phyloP scores from a whole-genome alignment of 1,140 invertebrate species.

The Heterodera carotae region DNA sequence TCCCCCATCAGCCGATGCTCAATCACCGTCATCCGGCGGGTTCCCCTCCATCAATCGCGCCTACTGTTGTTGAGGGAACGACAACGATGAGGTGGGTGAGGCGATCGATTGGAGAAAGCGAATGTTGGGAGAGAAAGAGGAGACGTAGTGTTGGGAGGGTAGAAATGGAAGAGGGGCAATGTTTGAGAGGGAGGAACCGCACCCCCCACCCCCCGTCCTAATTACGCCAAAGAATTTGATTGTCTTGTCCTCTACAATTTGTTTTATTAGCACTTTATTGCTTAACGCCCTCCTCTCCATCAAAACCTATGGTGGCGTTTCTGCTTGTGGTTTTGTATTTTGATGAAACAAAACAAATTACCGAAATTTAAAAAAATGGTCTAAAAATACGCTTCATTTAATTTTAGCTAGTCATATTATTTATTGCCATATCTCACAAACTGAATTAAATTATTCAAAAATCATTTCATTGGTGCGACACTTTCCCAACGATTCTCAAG shows the following conservation, averaged over 20 bases:
- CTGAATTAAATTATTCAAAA: too few relatives aligned
- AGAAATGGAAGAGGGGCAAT: neutral
- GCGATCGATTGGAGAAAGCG: neutral
- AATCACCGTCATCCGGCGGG: neutral
- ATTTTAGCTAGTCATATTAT: too few relatives aligned
- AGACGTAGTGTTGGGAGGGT: neutral
- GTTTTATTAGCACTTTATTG: slow-evolving; percentile 1
- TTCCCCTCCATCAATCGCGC: neutral
- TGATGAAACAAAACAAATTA: too few relatives aligned
- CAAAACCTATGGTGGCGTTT: too few relatives aligned
- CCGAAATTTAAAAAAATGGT: too few relatives aligned
- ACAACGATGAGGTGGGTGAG: neutral
- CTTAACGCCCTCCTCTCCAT: neutral
- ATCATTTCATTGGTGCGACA: too few relatives aligned
- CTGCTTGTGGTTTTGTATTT: too few relatives aligned
- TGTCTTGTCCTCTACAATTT: neutral
- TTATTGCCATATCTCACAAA: too few relatives aligned
- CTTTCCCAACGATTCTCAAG: too few relatives aligned
- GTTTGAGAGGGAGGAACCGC: too few relatives aligned
- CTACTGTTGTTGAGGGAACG: neutral
- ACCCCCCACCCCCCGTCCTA: neutral
- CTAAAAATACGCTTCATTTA: too few relatives aligned
- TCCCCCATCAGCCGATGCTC: neutral
- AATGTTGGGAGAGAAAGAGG: neutral
- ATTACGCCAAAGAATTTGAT: slow-evolving; percentile 7